Evolutionary conservation across 2,797 vertebrate genomes (phyloP).

Genomic region (Sebastes steindachneri): DNA sequence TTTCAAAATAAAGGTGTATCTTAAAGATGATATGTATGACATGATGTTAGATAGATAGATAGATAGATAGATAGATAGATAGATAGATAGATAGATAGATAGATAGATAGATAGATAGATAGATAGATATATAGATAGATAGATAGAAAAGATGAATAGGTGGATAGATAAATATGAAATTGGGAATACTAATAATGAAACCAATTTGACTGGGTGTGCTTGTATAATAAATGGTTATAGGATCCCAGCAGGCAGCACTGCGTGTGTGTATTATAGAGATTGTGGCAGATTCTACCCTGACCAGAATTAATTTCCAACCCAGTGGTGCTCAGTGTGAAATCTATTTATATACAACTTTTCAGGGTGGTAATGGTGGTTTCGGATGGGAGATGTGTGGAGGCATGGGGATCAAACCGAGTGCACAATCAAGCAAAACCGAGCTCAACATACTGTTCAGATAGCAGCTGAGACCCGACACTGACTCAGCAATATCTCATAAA

Average conservation of each 20-base stretch:
- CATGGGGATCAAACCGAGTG: slow-evolving; percentile 26
- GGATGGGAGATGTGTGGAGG: slow-evolving; percentile 17
- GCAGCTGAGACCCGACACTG: slow-evolving; percentile 35
- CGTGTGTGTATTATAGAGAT: slow-evolving; percentile 31
- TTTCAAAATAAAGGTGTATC: too few relatives aligned
- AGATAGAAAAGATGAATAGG: not conserved
- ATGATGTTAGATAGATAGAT: not conserved
- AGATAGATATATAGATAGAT: not conserved
- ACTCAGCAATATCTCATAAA: slow-evolving; percentile 56
- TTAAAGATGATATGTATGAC: too few relatives aligned
- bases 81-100: not conserved
- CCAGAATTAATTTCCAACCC: slow-evolving; percentile 63
- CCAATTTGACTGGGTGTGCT: slow-evolving; percentile 35
- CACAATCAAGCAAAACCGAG: slow-evolving; percentile 50
- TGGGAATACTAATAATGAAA: slow-evolving; percentile 37
- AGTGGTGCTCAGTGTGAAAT: slow-evolving; percentile 61
- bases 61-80: not conserved
- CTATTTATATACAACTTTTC: slow-evolving; percentile 68
- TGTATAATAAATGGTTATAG: slow-evolving; percentile 54
- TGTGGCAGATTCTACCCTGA: slow-evolving; percentile 52
- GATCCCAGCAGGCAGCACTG: slow-evolving; percentile 43
- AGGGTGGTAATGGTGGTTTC: slow-evolving; percentile 37
- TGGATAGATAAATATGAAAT: not conserved
- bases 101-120: not conserved
- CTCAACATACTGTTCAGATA: slow-evolving; percentile 40